These are phyloP conservation scores for Anthonomus grandis DNA, from an alignment of 1,140 invertebrate genomes.

Conservation along the genomic window DNA sequence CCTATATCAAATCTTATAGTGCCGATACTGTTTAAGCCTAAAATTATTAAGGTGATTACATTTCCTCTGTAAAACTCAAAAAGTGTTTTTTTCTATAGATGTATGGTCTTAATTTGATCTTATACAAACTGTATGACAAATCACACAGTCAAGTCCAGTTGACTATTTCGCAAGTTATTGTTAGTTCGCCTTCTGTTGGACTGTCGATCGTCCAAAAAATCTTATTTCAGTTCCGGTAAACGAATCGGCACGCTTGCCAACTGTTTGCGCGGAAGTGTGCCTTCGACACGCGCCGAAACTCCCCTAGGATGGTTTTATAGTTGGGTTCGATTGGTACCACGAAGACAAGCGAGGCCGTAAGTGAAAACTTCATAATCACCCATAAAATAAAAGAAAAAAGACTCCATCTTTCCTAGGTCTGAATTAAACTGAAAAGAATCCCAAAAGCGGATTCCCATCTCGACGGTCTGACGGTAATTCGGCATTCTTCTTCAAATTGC, in stretches of 20 bases:
- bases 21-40: neutral
- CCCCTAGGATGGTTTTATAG: no score
- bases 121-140: neutral
- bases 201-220: slow-evolving; percentile 22
- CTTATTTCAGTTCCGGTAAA: slow-evolving; percentile 23
- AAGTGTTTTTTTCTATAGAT: neutral
- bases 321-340: no score
- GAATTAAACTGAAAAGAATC: no score
- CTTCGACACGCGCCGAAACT: slow-evolving; percentile 17
- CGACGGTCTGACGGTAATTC: no score
- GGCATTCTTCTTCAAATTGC: neutral
- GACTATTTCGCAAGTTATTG: neutral
- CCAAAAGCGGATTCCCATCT: no score
- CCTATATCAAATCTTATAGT: neutral
- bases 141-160: slow-evolving; percentile 1
- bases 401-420: no score
- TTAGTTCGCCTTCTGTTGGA: slow-evolving; percentile 17
- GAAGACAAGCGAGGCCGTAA: no score
- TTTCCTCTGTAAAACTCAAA: neutral
- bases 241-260: slow-evolving; percentile 25
- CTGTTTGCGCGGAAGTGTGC: slow-evolving; percentile 27
- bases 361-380: no score
- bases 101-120: neutral
- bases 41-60: neutral
- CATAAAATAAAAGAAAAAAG: no score